Evolutionary conservation across 2,113 vertebrate species (phyloP).

Genomic region (Hirundichthys speculiger): DNA sequence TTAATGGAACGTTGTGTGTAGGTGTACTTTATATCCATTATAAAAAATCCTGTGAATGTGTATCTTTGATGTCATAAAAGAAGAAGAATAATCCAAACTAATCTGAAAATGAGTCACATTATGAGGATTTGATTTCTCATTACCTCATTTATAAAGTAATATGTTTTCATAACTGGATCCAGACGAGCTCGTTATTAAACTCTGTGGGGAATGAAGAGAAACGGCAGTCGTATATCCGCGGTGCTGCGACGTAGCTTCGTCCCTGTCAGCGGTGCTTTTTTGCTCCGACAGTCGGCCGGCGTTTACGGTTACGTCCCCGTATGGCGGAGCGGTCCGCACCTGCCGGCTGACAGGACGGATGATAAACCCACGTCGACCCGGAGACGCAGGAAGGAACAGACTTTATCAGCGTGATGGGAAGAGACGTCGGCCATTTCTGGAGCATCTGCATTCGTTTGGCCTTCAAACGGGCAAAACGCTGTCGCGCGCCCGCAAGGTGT

Average conservation of each 20-base stretch:
- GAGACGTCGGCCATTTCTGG: constrained; percentile 4
- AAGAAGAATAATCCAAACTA: neutral
- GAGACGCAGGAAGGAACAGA: constrained; percentile 4
- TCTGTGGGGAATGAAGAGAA: constrained; percentile 28
- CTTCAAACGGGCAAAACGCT: neutral
- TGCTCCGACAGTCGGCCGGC: neutral
- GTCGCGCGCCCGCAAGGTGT: constrained; percentile 23
- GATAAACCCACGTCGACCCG: constrained; percentile 7
- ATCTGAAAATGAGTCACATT: constrained; percentile 31
- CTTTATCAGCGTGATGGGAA: constrained; percentile 5
- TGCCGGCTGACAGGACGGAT: constrained; percentile 22
- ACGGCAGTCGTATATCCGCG: constrained; percentile 14
- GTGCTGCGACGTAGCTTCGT: constrained; percentile 28
- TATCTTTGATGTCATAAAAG: neutral
- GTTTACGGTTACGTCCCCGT: neutral
- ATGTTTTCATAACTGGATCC: constrained; percentile 1
- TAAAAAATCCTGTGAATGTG: neutral
- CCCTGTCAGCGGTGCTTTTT: constrained; percentile 13
- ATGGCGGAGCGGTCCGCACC: constrained; percentile 8
- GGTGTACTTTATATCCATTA: no score
- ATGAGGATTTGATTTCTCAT: constrained; percentile 7
- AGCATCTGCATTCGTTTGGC: constrained; percentile 10
- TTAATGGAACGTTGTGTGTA: no score
- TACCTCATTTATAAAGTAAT: neutral
- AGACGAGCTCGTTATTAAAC: neutral